phyloP scores from a whole-genome alignment of 2,113 vertebrate genomes.

The Podarcis raffonei region DNA sequence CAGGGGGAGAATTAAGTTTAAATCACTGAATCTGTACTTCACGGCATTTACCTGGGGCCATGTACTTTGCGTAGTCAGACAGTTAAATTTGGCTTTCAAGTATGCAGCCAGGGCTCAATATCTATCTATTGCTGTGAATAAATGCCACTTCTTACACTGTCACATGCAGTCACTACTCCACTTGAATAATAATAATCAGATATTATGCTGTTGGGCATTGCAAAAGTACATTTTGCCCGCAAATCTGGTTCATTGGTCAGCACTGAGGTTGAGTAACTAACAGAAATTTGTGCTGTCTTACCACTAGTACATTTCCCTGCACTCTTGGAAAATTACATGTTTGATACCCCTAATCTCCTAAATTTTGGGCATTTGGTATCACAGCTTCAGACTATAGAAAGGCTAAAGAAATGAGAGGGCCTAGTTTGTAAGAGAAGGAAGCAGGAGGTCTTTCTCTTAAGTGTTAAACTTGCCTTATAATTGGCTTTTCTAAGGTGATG shows the following conservation, averaged over 20 bases:
- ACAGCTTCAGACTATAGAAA: conserved; percentile 1
- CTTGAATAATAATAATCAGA: neutral
- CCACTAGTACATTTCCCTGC: neutral
- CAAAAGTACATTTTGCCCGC: neutral
- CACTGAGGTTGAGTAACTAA: neutral
- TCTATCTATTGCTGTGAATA: neutral
- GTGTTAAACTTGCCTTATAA: conserved; percentile 37
- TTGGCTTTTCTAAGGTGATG: conserved; percentile 37
- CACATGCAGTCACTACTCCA: neutral
- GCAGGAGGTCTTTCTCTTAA: conserved; percentile 27
- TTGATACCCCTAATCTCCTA: neutral
- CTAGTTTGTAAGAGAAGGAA: neutral
- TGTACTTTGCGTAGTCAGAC: conserved; percentile 8
- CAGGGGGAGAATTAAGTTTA: conserved; percentile 17
- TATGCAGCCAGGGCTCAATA: neutral
- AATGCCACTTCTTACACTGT: neutral
- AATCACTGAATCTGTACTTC: conserved; percentile 19
- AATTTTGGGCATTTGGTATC: neutral
- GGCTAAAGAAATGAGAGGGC: neutral
- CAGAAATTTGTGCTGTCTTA: neutral
- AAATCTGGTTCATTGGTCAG: neutral
- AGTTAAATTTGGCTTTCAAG: neutral
- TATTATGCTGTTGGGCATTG: rapidly evolving
- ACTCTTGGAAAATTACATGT: neutral
- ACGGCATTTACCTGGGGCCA: conserved; percentile 2